A percentile compares a stretch with the other conserved stretches of the same genome.
phyloP scores from a whole-genome alignment of 1,140 invertebrate species.

The Maniola jurtina region DNA sequence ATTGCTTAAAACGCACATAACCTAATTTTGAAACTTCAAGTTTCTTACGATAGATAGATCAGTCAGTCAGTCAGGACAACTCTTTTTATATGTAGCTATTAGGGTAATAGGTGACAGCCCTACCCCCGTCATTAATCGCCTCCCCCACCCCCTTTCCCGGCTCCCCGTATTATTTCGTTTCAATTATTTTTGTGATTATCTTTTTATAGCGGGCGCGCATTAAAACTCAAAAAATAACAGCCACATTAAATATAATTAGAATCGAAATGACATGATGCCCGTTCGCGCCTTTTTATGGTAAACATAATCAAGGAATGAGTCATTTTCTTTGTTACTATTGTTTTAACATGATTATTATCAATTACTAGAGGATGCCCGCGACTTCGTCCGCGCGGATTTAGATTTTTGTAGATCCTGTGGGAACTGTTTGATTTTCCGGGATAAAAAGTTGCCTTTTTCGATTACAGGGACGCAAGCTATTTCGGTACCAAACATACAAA shows the following conservation, averaged over 20 bases:
- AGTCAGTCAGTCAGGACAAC: too few relatives aligned
- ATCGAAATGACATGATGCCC: constrained; percentile 70
- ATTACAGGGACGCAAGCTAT: too few relatives aligned
- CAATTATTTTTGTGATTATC: constrained; percentile 79
- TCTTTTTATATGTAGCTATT: too few relatives aligned
- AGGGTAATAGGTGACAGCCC: background rate
- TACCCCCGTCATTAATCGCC: constrained; percentile 63
- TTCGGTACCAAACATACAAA: too few relatives aligned
- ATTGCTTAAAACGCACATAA: too few relatives aligned
- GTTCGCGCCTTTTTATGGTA: constrained; percentile 51
- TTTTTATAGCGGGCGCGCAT: constrained; percentile 74
- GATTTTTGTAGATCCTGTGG: too few relatives aligned
- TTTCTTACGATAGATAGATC: too few relatives aligned
- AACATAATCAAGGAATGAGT: constrained; percentile 35
- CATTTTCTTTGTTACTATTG: constrained; percentile 23
- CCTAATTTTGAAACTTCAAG: too few relatives aligned
- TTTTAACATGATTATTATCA: background rate
- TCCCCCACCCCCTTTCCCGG: constrained; percentile 43
- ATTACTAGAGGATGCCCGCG: too few relatives aligned
- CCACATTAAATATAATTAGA: constrained; percentile 75
- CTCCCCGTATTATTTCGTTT: constrained; percentile 77
- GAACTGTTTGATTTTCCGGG: too few relatives aligned
- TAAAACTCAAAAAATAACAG: constrained; percentile 78
- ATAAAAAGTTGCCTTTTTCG: too few relatives aligned
- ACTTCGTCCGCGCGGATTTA: too few relatives aligned